Conservation (phyloP, 2,113 vertebrate species). For the Gracilinanus agilis region DNA sequence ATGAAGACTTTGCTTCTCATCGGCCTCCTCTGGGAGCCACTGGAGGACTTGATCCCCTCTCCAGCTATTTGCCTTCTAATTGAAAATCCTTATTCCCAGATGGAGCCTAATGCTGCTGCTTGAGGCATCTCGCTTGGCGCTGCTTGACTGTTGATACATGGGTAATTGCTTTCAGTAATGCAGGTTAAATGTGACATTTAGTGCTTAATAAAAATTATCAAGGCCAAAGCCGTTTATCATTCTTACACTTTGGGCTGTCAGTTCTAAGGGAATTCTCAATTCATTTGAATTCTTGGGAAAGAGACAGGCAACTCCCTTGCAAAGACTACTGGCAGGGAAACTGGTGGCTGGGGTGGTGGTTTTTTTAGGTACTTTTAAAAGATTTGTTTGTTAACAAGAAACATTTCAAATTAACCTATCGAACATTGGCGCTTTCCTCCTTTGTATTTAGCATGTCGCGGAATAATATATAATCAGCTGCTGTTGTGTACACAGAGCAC, state of each 20-base stretch:
- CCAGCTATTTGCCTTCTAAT: constrained; percentile 94
- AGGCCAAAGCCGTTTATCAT: constrained; percentile 94
- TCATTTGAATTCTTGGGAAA: constrained; percentile 80
- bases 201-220: constrained; percentile 95
- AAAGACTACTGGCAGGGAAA: background rate
- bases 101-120: constrained; percentile 86
- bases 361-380: constrained; percentile 53
- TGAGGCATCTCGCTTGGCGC: constrained; percentile 82
- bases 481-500: background rate
- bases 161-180: constrained; percentile 95
- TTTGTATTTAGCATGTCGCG: constrained; percentile 5
- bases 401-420: constrained; percentile 71
- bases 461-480: constrained; percentile 66
- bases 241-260: constrained; percentile 88
- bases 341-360: constrained; percentile 13
- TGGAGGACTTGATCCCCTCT: constrained; percentile 86
- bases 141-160: constrained; percentile 91
- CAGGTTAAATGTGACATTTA: constrained; percentile 97
- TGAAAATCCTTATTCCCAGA: constrained; percentile 95
- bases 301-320: constrained; percentile 57
- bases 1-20: constrained; percentile 87
- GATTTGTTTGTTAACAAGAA: constrained; percentile 65
- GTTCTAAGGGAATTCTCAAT: constrained; percentile 85
- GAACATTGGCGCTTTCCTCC: constrained; percentile 22
- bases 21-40: constrained; percentile 86